Percentiles rank a stretch among this genome's conserved stretches.
These are phyloP conservation scores for Zaprionus taronus DNA, from an alignment of 1,140 invertebrate genomes.

Conservation along the genomic window DNA sequence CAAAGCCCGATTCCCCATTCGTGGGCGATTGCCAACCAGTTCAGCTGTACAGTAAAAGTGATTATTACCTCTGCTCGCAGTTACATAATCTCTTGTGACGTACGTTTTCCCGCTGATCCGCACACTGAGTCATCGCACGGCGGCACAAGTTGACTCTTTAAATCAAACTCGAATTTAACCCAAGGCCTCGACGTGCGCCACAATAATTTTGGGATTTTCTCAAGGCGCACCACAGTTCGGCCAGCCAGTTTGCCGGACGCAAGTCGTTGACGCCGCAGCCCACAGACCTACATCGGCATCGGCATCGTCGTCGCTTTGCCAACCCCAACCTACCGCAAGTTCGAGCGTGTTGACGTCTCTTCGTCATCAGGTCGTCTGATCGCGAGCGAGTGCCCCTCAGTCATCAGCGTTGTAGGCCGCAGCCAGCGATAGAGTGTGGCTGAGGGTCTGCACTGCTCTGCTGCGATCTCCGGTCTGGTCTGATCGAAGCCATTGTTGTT, in stretches of 20 bases:
- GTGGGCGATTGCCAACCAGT: constrained; percentile 70
- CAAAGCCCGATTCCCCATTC: constrained; percentile 8
- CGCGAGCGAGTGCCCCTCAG: constrained; percentile 36
- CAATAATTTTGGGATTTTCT: constrained; percentile 80
- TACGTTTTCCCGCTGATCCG: constrained; percentile 71
- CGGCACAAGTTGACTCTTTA: constrained; percentile 57
- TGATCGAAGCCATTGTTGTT: constrained; percentile 44
- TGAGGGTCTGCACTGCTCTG: constrained; percentile 10
- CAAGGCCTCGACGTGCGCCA: constrained; percentile 76
- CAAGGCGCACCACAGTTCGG: constrained; percentile 60
- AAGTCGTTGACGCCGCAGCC: constrained; percentile 70
- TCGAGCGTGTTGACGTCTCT: constrained; percentile 59
- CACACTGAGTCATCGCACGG: constrained; percentile 28
- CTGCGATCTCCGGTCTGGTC: constrained; percentile 30
- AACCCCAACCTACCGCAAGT: constrained; percentile 76
- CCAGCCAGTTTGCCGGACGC: constrained; percentile 47
- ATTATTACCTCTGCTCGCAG: constrained; percentile 58
- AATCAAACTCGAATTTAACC: constrained; percentile 77
- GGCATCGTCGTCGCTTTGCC: constrained; percentile 38
- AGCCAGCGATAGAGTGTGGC: constrained; percentile 40
- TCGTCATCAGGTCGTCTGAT: constrained; percentile 27
- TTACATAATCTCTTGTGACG: constrained; percentile 77
- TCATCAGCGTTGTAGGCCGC: constrained; percentile 55
- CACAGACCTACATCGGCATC: constrained; percentile 51
- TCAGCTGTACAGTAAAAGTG: constrained; percentile 71